phyloP scores from a whole-genome alignment of 2,113 vertebrate genomes.

The Carassius carassius region DNA sequence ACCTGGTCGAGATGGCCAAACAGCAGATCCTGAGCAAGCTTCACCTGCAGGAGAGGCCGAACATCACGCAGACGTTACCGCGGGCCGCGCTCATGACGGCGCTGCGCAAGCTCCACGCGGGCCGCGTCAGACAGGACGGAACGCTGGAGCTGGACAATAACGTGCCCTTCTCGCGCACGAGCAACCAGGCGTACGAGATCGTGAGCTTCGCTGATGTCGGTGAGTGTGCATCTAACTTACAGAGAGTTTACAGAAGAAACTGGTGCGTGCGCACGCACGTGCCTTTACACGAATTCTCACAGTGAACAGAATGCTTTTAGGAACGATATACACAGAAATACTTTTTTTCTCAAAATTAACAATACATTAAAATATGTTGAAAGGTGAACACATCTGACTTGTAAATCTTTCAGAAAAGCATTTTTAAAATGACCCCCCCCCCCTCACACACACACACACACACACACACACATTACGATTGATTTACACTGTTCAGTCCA shows the following conservation, averaged over 20 bases:
- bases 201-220: constrained; percentile 92
- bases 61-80: constrained; percentile 81
- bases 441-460: too few relatives aligned
- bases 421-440: too few relatives aligned
- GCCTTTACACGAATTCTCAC: too few relatives aligned
- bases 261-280: too few relatives aligned
- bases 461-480: too few relatives aligned
- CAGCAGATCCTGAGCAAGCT: constrained; percentile 87
- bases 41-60: constrained; percentile 85
- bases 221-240: constrained; percentile 73
- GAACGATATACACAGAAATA: background rate
- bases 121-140: constrained; percentile 69
- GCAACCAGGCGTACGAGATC: constrained; percentile 86
- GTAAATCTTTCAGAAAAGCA: background rate
- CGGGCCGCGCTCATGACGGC: constrained; percentile 80
- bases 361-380: background rate
- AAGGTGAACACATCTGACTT: background rate
- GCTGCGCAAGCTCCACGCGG: constrained; percentile 81
- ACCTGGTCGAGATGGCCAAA: constrained; percentile 84
- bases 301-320: background rate
- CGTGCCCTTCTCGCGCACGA: constrained; percentile 42
- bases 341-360: background rate
- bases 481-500: too few relatives aligned
- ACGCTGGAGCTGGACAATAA: constrained; percentile 65
- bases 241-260: background rate